Evolutionary conservation across 2,888 invertebrate species (phyloP).

Genomic region (Drosophila sordidula): DNA sequence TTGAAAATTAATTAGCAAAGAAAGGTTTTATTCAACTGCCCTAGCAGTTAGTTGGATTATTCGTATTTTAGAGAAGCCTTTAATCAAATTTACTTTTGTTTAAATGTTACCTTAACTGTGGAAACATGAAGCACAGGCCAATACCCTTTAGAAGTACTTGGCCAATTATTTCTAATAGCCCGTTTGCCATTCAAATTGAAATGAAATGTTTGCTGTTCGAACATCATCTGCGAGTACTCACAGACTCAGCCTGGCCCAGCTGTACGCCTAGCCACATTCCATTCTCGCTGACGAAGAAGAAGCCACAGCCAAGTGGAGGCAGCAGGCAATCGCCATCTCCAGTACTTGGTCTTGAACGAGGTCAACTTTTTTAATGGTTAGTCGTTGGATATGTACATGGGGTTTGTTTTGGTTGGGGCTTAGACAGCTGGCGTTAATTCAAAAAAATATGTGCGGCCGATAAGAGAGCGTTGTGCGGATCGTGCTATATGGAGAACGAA

Average conservation of each 20-base stretch:
- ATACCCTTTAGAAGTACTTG: conserved; percentile 1
- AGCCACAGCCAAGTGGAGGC: conserved; percentile 6
- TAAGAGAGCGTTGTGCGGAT: conserved; percentile 15
- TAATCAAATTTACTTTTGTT: too few species aligned
- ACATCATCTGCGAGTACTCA: conserved; percentile 6
- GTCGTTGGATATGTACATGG: conserved; percentile 5
- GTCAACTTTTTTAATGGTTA: conserved; percentile 47
- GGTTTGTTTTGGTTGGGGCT: conserved; percentile 10
- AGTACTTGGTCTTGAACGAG: conserved; percentile 62
- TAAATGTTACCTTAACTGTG: too few species aligned
- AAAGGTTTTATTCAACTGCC: too few species aligned
- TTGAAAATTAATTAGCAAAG: background rate
- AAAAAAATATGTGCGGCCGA: conserved; percentile 11
- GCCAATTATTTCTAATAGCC: conserved; percentile 15
- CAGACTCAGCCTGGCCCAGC: conserved; percentile 17
- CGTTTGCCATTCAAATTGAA: background rate
- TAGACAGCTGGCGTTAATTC: conserved; percentile 14
- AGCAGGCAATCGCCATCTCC: background rate
- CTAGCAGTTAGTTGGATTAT: background rate
- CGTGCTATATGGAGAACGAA: conserved; percentile 41
- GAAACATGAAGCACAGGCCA: too few species aligned
- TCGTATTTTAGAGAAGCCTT: too few species aligned
- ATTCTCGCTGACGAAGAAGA: conserved; percentile 23
- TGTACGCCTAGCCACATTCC: conserved; percentile 40
- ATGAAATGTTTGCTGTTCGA: conserved; percentile 8